Evolutionary conservation across 2,888 invertebrate genomes (phyloP).

Genomic region (Blastobasis lacticolella): DNA sequence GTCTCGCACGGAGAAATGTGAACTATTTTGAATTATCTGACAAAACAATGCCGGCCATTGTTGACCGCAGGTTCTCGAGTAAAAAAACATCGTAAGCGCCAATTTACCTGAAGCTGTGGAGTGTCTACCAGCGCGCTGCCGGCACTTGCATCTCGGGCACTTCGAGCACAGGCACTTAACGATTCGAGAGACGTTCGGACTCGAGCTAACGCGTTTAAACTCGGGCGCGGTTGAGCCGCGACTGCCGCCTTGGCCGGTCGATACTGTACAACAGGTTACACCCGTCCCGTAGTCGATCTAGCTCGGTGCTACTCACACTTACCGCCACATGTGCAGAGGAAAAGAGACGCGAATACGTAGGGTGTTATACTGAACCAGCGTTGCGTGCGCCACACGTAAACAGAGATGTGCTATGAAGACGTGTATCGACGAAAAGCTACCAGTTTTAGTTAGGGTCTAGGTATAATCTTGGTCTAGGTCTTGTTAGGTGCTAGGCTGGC

Average conservation of each 20-base stretch:
- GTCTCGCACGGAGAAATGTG: too few relatives aligned
- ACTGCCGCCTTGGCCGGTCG: conserved; percentile 54
- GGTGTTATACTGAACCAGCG: not conserved
- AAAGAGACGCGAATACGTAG: not conserved
- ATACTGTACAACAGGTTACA: conserved; percentile 61
- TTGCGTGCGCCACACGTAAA: not conserved
- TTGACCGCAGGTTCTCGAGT: too few relatives aligned
- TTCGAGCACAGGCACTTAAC: conserved; percentile 18
- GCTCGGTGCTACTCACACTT: not conserved
- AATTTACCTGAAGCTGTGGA: conserved; percentile 41
- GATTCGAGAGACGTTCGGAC: conserved; percentile 7
- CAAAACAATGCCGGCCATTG: too few relatives aligned
- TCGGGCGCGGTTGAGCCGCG: conserved; percentile 30
- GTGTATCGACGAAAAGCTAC: too few relatives aligned
- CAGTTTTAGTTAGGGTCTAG: too few relatives aligned
- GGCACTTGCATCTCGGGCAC: conserved; percentile 49
- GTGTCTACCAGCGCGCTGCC: conserved; percentile 43
- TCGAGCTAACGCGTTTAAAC: conserved; percentile 14
- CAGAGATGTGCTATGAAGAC: not conserved
- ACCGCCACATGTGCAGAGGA: not conserved
- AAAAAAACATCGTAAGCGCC: too few relatives aligned
- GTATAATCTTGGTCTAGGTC: too few relatives aligned
- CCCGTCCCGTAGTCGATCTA: conserved; percentile 1
- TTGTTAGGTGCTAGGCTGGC: too few relatives aligned
- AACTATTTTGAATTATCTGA: too few relatives aligned